Percentiles rank a stretch among this genome's conserved stretches.
These are phyloP conservation scores for Papilio machaon DNA, from an alignment of 1,140 invertebrate species.

Conservation along the genomic window DNA sequence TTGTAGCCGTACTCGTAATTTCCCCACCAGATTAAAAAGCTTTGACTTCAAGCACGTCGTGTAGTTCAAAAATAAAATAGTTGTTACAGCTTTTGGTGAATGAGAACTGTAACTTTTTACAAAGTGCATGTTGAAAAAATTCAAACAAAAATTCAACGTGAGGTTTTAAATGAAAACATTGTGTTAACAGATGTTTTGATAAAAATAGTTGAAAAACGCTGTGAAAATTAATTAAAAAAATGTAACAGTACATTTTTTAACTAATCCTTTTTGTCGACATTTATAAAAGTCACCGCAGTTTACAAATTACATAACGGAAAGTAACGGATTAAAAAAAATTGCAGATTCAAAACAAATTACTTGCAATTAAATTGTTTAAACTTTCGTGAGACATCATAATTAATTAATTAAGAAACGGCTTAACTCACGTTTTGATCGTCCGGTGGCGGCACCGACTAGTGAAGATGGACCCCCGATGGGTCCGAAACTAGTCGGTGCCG, in stretches of 20 bases:
- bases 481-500: too few relatives aligned
- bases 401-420: too few relatives aligned
- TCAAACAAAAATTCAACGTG: neutral
- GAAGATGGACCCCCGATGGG: too few relatives aligned
- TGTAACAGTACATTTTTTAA: neutral
- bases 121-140: constrained; percentile 1
- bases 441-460: too few relatives aligned
- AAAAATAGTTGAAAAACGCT: neutral
- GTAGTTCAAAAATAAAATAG: neutral
- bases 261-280: neutral
- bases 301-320: too few relatives aligned
- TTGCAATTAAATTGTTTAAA: too few relatives aligned
- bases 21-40: neutral
- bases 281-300: too few relatives aligned
- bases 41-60: neutral
- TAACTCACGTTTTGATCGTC: too few relatives aligned
- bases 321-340: too few relatives aligned
- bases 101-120: neutral
- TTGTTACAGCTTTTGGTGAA: neutral
- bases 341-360: too few relatives aligned
- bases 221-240: neutral
- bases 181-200: neutral
- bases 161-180: neutral
- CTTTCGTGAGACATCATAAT: too few relatives aligned
- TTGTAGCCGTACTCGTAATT: neutral